Percentiles rank a stretch among this genome's conserved stretches.
These are phyloP conservation scores for Proterorhinus semilunaris DNA, from an alignment of 2,113 vertebrate species.

Conservation along the genomic window DNA sequence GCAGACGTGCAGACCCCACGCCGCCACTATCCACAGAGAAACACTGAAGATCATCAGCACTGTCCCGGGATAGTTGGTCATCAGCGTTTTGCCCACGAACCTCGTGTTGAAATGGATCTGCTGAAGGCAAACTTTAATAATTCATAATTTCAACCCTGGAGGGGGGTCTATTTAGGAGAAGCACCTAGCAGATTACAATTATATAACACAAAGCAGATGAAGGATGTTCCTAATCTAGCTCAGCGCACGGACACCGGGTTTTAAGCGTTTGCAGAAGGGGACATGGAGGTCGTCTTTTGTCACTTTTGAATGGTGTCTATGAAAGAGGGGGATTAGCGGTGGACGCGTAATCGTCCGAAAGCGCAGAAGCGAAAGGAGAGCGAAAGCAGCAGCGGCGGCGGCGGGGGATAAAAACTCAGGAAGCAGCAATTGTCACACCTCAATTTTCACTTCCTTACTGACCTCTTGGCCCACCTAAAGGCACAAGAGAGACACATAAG, in stretches of 20 bases:
- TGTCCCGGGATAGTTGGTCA: conserved; percentile 93
- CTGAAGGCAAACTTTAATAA: conserved; percentile 25
- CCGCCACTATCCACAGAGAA: conserved; percentile 92
- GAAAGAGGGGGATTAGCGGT: conserved; percentile 54
- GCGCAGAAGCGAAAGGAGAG: conserved; percentile 41
- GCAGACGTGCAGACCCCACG: conserved; percentile 92
- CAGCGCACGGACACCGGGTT: conserved; percentile 53
- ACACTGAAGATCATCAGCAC: conserved; percentile 94
- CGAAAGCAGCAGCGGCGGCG: conserved; percentile 5
- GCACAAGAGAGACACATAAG: conserved; percentile 49
- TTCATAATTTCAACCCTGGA: conserved; percentile 21
- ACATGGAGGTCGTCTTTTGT: conserved; percentile 53
- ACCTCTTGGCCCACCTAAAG: conserved; percentile 57
- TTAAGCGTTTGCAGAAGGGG: conserved; percentile 36
- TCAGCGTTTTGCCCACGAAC: conserved; percentile 93
- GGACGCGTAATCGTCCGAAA: conserved; percentile 37
- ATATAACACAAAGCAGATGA: conserved; percentile 54
- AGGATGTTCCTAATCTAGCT: conserved; percentile 59
- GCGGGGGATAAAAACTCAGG: conserved; percentile 26
- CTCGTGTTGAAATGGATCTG: conserved; percentile 88
- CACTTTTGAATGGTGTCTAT: conserved; percentile 54
- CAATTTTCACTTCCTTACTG: conserved; percentile 53
- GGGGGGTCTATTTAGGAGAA: conserved; percentile 42
- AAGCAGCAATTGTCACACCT: conserved; percentile 53
- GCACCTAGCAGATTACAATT: conserved; percentile 54